Evolutionary conservation across 2,113 vertebrate species (phyloP).

Genomic region (Etheostoma spectabile): DNA sequence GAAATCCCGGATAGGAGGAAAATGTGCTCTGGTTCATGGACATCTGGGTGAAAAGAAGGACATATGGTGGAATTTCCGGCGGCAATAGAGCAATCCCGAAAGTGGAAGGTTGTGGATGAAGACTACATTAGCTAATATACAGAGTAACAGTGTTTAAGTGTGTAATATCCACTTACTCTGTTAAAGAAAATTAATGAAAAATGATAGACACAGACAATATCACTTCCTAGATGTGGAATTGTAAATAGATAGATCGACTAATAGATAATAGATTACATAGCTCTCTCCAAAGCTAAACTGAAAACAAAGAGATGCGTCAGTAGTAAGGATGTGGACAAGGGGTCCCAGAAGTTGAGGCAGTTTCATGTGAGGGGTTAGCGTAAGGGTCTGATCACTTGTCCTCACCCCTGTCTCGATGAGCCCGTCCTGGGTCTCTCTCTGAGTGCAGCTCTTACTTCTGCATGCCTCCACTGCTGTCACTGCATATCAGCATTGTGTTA

Average conservation of each 20-base stretch:
- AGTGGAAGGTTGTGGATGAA: no score
- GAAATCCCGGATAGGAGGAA: no score
- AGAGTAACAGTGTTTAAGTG: neutral
- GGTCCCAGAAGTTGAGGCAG: constrained; percentile 7
- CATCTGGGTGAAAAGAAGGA: no score
- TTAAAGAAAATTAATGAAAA: neutral
- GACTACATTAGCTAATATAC: no score
- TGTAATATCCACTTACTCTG: neutral
- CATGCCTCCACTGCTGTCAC: constrained; percentile 63
- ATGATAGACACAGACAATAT: neutral
- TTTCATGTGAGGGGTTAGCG: constrained; percentile 22
- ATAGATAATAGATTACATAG: neutral
- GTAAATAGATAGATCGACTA: no score
- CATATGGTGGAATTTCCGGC: no score
- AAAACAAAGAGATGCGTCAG: neutral
- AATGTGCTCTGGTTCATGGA: no score
- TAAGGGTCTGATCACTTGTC: constrained; percentile 26
- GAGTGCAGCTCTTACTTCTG: constrained; percentile 44
- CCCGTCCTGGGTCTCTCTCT: constrained; percentile 39
- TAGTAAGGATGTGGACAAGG: constrained; percentile 19
- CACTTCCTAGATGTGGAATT: neutral
- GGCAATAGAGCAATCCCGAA: no score
- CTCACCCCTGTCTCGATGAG: constrained; percentile 43
- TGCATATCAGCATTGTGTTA: constrained; percentile 54
- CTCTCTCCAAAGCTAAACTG: neutral